Percentiles rank a stretch among this genome's conserved stretches.
phyloP scores from a whole-genome alignment of 2,797 vertebrate genomes.

The Syngnathus rostellatus region DNA sequence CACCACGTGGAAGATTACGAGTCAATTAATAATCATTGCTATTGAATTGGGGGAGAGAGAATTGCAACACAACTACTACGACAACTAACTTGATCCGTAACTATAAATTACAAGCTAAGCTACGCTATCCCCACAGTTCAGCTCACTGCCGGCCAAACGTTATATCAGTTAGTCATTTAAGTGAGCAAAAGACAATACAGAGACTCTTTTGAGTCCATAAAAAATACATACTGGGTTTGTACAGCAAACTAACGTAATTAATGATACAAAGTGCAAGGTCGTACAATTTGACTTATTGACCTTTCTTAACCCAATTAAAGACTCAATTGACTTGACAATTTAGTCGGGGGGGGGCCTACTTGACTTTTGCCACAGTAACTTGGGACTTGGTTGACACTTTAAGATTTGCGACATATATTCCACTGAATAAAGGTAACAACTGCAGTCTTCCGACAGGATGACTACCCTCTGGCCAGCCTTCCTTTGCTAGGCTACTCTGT shows the following conservation, averaged over 20 bases:
- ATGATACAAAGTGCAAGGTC: too few species aligned
- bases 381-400: neutral
- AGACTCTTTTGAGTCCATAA: neutral
- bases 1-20: too few species aligned
- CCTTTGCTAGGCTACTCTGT: slow-evolving; percentile 91
- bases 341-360: too few species aligned
- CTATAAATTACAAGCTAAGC: too few species aligned
- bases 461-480: slow-evolving; percentile 92
- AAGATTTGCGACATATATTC: neutral
- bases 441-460: slow-evolving; percentile 69
- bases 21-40: too few species aligned
- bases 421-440: neutral
- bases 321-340: too few species aligned
- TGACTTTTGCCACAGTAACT: neutral
- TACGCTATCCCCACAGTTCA: neutral
- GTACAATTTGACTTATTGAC: neutral
- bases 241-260: too few species aligned
- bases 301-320: too few species aligned
- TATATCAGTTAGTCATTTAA: neutral
- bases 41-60: too few species aligned
- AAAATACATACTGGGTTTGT: neutral
- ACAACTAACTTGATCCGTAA: too few species aligned
- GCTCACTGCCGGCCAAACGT: neutral
- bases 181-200: neutral
- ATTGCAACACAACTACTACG: neutral